Percentiles rank a stretch among this genome's conserved stretches.
Conservation (phyloP, 35 echinoderm and acorn worm species). For the Holothuria glaberrima region DNA sequence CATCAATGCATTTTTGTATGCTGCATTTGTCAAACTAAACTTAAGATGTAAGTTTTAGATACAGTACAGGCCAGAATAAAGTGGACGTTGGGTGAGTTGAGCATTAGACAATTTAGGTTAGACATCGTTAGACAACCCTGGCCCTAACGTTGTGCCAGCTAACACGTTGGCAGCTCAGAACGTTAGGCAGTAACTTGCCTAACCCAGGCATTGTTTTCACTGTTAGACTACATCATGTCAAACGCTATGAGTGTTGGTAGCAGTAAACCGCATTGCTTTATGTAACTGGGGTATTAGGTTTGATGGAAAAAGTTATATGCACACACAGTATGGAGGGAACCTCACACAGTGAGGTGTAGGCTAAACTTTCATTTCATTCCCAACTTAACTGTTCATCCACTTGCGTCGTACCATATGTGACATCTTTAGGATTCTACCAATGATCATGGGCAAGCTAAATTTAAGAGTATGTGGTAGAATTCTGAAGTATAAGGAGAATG, state of each 20-base stretch:
- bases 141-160: no score
- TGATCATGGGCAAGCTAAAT: not conserved
- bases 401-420: not conserved
- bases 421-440: not conserved
- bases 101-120: no score
- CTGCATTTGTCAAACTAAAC: no score
- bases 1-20: no score
- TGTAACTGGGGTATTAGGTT: conserved; percentile 8
- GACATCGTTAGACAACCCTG: no score
- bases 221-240: not conserved
- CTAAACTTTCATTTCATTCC: not conserved
- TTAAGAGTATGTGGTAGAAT: not conserved
- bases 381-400: not conserved
- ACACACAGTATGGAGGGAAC: not conserved
- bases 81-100: no score
- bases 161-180: no score
- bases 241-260: not conserved
- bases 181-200: no score
- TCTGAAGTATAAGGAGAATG: not conserved
- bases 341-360: not conserved
- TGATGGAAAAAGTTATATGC: not conserved
- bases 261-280: not conserved
- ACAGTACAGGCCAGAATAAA: no score
- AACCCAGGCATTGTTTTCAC: not conserved
- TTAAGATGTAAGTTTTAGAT: no score